A percentile compares a stretch with the other conserved stretches of the same genome.
Conservation (phyloP, 2,113 vertebrate genomes). For the Rallus limicola region DNA sequence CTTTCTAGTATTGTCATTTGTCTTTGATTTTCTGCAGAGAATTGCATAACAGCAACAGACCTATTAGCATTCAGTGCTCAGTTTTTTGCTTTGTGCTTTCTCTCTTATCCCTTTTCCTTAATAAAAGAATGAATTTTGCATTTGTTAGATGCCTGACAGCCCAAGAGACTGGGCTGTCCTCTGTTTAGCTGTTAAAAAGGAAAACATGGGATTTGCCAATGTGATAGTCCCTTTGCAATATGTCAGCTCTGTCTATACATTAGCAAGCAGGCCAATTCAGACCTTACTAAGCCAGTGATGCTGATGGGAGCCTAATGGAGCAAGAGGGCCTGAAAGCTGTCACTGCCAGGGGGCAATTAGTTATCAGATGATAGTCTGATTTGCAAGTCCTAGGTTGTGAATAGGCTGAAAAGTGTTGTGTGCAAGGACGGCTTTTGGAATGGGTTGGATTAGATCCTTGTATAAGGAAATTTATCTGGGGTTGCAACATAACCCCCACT, state of each 20-base stretch:
- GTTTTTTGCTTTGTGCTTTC: conserved; percentile 5
- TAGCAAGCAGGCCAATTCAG: background rate
- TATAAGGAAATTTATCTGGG: background rate
- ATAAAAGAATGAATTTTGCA: conserved; percentile 20
- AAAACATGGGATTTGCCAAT: background rate
- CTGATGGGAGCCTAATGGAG: background rate
- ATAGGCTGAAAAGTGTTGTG: background rate
- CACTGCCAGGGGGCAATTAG: background rate
- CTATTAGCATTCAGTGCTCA: conserved; percentile 22
- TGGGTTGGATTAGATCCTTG: background rate
- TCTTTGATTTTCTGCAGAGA: conserved; percentile 49
- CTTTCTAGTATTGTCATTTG: conserved; percentile 32
- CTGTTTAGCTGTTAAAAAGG: background rate
- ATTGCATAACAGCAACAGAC: background rate
- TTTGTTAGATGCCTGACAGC: background rate
- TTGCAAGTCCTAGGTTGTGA: background rate
- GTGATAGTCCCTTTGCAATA: background rate
- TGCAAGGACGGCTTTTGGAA: background rate
- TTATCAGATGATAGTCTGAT: background rate
- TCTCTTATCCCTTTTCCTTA: background rate
- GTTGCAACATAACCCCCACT: background rate
- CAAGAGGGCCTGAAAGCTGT: background rate
- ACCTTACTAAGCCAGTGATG: background rate
- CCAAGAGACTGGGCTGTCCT: background rate
- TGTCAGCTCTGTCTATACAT: background rate